Evolutionary conservation across 2,113 vertebrate genomes (phyloP).

Genomic region (Chaetodon auriga): DNA sequence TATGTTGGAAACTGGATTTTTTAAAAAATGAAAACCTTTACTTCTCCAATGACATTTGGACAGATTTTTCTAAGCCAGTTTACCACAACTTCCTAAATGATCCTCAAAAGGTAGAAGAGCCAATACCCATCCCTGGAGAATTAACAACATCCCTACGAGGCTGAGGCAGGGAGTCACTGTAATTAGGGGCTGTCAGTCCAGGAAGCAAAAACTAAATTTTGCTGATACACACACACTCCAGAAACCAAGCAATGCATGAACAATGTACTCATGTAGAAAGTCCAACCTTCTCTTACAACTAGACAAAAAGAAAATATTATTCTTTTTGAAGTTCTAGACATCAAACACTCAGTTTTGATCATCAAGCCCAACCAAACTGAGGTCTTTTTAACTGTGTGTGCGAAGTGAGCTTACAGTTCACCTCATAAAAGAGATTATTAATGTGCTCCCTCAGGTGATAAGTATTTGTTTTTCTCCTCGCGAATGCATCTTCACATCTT

Average conservation of each 20-base stretch:
- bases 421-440: conserved; percentile 56
- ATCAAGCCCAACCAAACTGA: conserved; percentile 6
- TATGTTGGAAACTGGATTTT: neutral
- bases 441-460: conserved; percentile 42
- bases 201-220: conserved; percentile 24
- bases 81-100: neutral
- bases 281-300: conserved; percentile 1
- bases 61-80: neutral
- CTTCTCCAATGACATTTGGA: neutral
- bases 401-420: conserved; percentile 38
- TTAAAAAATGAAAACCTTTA: neutral
- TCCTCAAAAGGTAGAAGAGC: neutral
- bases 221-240: conserved; percentile 18
- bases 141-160: neutral
- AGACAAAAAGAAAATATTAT: conserved; percentile 28
- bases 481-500: conserved; percentile 28
- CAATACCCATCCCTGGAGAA: neutral
- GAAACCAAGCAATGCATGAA: conserved; percentile 47
- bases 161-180: conserved; percentile 6
- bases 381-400: conserved; percentile 41
- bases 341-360: conserved; percentile 52
- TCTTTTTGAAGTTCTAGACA: conserved; percentile 56
- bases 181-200: conserved; percentile 14
- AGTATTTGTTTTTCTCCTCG: conserved; percentile 24
- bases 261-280: conserved; percentile 13